Base-by-base conservation (phyloP, 2,797 vertebrate genomes). In the Onychomys leucogaster region DNA sequence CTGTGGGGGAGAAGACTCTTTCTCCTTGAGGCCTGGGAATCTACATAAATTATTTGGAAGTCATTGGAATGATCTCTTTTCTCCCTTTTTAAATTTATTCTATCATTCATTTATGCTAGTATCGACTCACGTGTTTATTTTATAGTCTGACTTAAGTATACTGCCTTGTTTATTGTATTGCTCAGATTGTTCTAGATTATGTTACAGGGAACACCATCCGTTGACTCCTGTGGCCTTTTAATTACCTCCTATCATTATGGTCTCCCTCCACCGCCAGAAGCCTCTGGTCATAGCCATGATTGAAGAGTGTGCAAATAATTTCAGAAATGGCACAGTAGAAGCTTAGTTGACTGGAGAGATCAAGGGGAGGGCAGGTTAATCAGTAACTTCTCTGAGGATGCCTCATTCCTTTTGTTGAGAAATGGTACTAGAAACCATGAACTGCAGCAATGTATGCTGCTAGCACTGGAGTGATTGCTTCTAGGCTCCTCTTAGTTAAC, bases 1-100 rank as follows among this genome's bases (percentile, higher is more conserved):
- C 43, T 69, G 5, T 23, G 12, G 0, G 0, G 29, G 27, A 52
- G 17, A 19, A 67, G 49, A 4, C 2, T 1, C 0, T 23, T 9
- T 46, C 14, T 27, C 41, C 43, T 59, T 63, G 37, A 73, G 8
- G 37, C 2, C 17, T 13, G 29, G 16, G 10, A 46, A 46, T n/a
- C 52, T 25, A 2, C 32, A 49, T 21, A 29, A 77, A 27, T 43
- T 59, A 65, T n/a, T 67, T 57, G 37, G 32, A 91, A 57, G 32
- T 88, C n/a, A 43, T 65, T 59, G n/a, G 37, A 34, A 37, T 78
- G 41, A 11, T 37, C 71, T 88, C n/a, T 34, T 82, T 14, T n/a
- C 12, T 52, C n/a, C 13, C 19, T 55, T 55, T 86, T 14, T 55
- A 52, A 27, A 84, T 41, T 89, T 41, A 83, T 23, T 21, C 32